A percentile compares a stretch with the other conserved stretches of the same genome.
Evolutionary conservation across 1,140 invertebrate genomes (phyloP).

Genomic region (Bursaphelenchus mucronatus): DNA sequence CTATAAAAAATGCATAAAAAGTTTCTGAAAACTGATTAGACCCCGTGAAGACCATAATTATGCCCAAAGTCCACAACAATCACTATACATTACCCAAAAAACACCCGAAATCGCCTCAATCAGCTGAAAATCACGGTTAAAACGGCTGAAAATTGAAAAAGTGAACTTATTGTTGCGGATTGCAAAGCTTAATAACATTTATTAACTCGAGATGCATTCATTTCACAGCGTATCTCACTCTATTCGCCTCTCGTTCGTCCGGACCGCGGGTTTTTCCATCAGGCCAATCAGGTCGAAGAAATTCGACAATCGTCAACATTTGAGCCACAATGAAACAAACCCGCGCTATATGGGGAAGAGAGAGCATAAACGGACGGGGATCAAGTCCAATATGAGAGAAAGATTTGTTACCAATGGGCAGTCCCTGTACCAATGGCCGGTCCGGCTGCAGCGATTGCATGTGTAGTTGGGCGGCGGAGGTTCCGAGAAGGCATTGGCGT

Average conservation of each 20-base stretch:
- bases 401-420: conserved; percentile 71
- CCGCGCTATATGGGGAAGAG: too few relatives aligned
- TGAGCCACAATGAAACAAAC: too few relatives aligned
- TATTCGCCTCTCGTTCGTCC: neutral
- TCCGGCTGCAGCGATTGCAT: conserved; percentile 84
- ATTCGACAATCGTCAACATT: too few relatives aligned
- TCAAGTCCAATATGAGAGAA: conserved; percentile 1
- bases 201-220: conserved; percentile 19
- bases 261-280: neutral
- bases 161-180: conserved; percentile 21
- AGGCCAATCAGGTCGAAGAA: too few relatives aligned
- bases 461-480: conserved; percentile 81
- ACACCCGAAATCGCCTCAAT: too few relatives aligned
- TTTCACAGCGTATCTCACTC: conserved; percentile 11
- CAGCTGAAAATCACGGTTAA: too few relatives aligned
- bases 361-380: too few relatives aligned
- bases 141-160: conserved; percentile 22
- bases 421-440: conserved; percentile 91
- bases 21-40: too few relatives aligned
- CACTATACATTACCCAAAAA: too few relatives aligned
- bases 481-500: conserved; percentile 68
- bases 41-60: too few relatives aligned
- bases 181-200: conserved; percentile 15
- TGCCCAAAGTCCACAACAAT: too few relatives aligned
- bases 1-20: too few relatives aligned